Percentiles rank a stretch among this genome's conserved stretches.
These are phyloP conservation scores for Grantiella picta DNA, from an alignment of 2,113 vertebrate genomes.

Conservation along the genomic window DNA sequence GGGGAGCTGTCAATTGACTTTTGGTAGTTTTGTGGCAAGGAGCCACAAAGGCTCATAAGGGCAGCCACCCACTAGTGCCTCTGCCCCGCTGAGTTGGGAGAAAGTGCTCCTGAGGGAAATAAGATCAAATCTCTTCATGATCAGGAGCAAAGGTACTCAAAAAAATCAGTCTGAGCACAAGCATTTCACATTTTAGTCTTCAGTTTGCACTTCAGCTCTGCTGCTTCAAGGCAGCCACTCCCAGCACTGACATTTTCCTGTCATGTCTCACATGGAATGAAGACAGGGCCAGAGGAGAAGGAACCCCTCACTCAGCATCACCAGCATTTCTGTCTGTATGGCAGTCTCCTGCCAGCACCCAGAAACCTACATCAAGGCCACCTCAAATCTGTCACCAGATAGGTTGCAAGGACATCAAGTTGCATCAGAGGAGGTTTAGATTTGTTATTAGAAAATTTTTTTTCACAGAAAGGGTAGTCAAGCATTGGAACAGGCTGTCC, in stretches of 20 bases:
- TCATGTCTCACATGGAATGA: neutral
- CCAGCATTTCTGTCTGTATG: neutral
- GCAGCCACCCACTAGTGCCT: neutral
- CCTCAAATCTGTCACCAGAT: neutral
- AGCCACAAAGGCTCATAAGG: neutral
- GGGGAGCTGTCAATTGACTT: neutral
- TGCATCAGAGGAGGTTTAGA: neutral
- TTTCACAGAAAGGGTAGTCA: neutral
- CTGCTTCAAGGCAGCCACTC: accelerated
- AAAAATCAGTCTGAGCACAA: neutral
- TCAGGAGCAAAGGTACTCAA: neutral
- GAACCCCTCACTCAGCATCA: accelerated
- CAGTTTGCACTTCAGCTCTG: neutral
- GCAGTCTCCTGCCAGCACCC: neutral
- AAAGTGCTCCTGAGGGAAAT: neutral
- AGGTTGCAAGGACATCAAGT: neutral
- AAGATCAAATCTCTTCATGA: neutral
- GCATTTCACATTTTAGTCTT: neutral
- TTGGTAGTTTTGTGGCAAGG: neutral
- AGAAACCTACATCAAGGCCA: neutral
- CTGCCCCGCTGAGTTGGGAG: neutral
- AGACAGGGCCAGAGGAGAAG: neutral
- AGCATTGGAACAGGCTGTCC: neutral
- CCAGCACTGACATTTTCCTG: neutral
- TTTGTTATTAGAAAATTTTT: neutral